Conservation (phyloP, 2,797 vertebrate species). For the Falco naumanni region DNA sequence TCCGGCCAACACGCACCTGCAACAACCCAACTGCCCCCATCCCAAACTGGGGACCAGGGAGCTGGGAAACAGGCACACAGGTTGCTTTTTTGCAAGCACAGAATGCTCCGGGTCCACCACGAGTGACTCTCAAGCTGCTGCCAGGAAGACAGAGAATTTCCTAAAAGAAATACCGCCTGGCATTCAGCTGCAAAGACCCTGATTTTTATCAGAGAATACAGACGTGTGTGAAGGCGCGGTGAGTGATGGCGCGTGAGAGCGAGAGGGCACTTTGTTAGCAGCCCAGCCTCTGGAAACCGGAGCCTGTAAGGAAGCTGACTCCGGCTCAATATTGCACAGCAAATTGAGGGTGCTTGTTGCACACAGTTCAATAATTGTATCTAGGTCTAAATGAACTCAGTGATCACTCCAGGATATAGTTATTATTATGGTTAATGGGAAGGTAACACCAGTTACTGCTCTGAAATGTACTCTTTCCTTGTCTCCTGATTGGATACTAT, state of each 20-base stretch:
- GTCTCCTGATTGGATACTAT: conserved; percentile 45
- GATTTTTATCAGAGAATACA: not conserved
- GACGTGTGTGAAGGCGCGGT: not conserved
- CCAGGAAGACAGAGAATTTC: not conserved
- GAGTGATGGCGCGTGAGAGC: not conserved
- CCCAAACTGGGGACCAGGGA: not conserved
- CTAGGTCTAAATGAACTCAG: conserved; percentile 34
- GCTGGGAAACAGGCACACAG: not conserved
- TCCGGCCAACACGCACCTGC: not conserved
- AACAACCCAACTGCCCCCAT: not conserved
- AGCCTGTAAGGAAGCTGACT: not conserved
- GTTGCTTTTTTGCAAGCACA: not conserved
- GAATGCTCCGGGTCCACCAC: rapidly evolving
- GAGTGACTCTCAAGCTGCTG: not conserved
- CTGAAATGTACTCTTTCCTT: conserved; percentile 14
- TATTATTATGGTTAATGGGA: conserved; percentile 45
- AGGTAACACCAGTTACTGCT: conserved; percentile 43
- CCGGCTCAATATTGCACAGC: not conserved
- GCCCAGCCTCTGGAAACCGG: not conserved
- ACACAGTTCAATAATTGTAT: conserved; percentile 55
- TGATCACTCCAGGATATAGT: conserved; percentile 28
- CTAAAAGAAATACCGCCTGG: not conserved
- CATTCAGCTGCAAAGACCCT: not conserved
- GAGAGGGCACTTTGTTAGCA: not conserved
- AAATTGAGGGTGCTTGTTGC: conserved; percentile 56